Evolutionary conservation across 2,113 vertebrate genomes (phyloP).

Genomic region (Apteryx mantelli): DNA sequence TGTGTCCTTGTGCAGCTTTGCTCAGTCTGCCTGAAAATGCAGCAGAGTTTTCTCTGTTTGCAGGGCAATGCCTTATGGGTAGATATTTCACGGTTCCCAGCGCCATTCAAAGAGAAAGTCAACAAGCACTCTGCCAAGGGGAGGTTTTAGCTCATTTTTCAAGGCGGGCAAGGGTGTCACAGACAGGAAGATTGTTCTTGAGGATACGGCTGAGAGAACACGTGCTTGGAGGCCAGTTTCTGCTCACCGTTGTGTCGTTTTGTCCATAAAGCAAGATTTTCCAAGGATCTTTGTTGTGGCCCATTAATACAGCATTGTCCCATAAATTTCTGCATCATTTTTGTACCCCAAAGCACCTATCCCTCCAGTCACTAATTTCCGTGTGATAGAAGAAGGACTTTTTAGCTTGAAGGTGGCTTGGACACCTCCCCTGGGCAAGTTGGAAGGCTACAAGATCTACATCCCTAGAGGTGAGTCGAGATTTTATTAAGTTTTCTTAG

Average conservation of each 20-base stretch:
- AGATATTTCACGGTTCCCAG: not conserved
- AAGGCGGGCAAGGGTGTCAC: not conserved
- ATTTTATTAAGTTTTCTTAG: not conserved
- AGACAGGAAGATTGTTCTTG: not conserved
- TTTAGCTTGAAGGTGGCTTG: constrained; percentile 87
- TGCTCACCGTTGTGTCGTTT: not conserved
- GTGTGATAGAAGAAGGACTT: constrained; percentile 86
- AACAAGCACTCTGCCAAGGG: not conserved
- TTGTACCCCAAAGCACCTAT: constrained; percentile 75
- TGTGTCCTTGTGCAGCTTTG: not conserved
- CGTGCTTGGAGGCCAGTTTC: not conserved
- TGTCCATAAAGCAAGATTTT: not conserved
- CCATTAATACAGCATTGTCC: not conserved
- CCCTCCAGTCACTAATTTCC: constrained; percentile 86
- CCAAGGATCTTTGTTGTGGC: not conserved
- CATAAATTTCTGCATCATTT: not conserved
- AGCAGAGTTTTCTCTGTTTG: not conserved
- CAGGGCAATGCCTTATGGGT: not conserved
- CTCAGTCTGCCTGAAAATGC: not conserved
- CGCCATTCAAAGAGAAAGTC: not conserved
- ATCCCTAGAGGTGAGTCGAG: constrained; percentile 83
- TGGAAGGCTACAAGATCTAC: constrained; percentile 86
- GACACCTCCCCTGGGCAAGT: constrained; percentile 81
- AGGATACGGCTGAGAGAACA: not conserved
- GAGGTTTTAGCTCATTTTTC: not conserved